Evolutionary conservation across 2,888 invertebrate genomes (phyloP), one percentile per base, ranked within the genome.

Genomic region (Drosophila borborema): DNA sequence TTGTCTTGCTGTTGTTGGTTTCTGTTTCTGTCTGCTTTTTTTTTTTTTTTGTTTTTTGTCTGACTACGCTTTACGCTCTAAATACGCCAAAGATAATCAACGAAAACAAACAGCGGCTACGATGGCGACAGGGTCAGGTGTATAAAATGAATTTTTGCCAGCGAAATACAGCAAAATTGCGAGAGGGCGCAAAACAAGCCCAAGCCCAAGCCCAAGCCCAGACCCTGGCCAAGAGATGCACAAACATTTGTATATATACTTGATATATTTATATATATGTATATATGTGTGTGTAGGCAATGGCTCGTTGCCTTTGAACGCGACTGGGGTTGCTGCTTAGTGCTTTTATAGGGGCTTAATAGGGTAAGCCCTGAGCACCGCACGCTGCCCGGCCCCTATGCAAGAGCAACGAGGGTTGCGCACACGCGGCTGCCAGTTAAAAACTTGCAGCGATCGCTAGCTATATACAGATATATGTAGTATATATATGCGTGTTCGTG

Each of bases 11-110:
- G 31, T 40, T 43, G 53, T 23, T 53, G 38, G 53, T 38, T 53
- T 43, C n/a, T 55, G 54, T 20, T 66, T 20, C 48, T 49, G 45
- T 45, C 20, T 45, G 45, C 2, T 20, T 20, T 20, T 20, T 20
- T 20, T 20, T 20, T 20, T 23, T 23, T 23, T 23, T 23, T 23
- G 2, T 28, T 46, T 45, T 28, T 45, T 55, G 54, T 89, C 90
- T 89, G 91, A 90, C 90, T 88, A 85, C 88, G 84, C 90, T 92
- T 91, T 92, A 92, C 92, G 91, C 91, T 91, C 91, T 92, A 91
- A 90, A 91, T 91, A 91, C 92, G 91, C 91, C 82, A 74, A 86
- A 91, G 90, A 91, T 90, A 92, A 92, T 92, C 90, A 92, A 86
- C 90, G 77, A 85, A 89, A 88, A 87, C 86, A 87, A 86, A 86